Percentiles rank a stretch among this genome's conserved stretches.
These are phyloP conservation scores for Notodromas monacha DNA, from an alignment of 2,888 invertebrate genomes.

Conservation along the genomic window DNA sequence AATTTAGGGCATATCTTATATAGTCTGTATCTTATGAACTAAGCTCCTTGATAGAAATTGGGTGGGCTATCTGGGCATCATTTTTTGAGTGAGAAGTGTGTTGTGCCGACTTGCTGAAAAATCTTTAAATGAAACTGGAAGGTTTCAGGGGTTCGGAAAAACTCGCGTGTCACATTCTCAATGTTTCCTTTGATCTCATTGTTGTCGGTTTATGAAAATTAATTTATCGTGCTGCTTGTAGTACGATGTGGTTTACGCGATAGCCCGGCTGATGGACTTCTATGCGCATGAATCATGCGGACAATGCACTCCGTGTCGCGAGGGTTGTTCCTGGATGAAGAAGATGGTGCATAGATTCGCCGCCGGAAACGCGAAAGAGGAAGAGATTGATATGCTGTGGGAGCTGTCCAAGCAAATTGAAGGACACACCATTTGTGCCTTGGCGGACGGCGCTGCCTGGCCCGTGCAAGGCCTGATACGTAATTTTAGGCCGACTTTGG, in stretches of 20 bases:
- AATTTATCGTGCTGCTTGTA: no score
- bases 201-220: no score
- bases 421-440: constrained; percentile 93
- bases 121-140: no score
- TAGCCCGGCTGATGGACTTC: constrained; percentile 76
- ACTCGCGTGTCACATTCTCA: no score
- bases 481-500: not conserved
- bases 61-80: no score
- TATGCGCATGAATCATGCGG: constrained; percentile 99
- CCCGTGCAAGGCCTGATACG: constrained; percentile 38
- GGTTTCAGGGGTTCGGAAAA: no score
- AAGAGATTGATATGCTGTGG: constrained; percentile 97
- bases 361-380: constrained; percentile 60
- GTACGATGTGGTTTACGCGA: constrained; percentile 83
- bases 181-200: no score
- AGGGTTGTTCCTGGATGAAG: constrained; percentile 84
- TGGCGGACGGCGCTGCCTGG: constrained; percentile 98
- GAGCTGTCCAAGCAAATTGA: constrained; percentile 98
- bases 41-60: no score
- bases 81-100: no score
- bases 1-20: no score
- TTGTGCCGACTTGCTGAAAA: no score
- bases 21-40: no score
- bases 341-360: constrained; percentile 43
- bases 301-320: constrained; percentile 95